Conservation (phyloP, 1,140 invertebrate species). For the Gonatopus flavifemur region DNA sequence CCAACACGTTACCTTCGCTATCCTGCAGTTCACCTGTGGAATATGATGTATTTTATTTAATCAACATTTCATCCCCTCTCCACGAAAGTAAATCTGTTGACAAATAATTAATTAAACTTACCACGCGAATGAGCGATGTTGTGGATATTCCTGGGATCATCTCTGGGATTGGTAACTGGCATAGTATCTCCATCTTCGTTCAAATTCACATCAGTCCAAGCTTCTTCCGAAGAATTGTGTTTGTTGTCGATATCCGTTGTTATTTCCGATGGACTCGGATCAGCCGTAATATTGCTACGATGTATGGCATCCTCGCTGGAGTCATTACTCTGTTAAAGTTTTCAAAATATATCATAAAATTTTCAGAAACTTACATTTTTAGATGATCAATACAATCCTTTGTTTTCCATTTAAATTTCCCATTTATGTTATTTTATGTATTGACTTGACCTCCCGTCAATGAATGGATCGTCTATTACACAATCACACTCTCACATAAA, state of each 20-base stretch:
- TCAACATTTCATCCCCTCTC: neutral
- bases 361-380: too few relatives aligned
- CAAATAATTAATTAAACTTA: slow-evolving; percentile 21
- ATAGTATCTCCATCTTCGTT: slow-evolving; percentile 75
- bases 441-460: too few relatives aligned
- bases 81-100: neutral
- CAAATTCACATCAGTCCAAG: slow-evolving; percentile 89
- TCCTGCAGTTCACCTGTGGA: slow-evolving; percentile 51
- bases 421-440: too few relatives aligned
- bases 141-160: slow-evolving; percentile 66
- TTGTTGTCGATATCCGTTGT: slow-evolving; percentile 64
- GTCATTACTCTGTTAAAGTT: slow-evolving; percentile 79
- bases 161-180: slow-evolving; percentile 61
- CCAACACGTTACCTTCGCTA: slow-evolving; percentile 58
- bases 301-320: slow-evolving; percentile 69
- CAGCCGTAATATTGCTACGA: slow-evolving; percentile 49
- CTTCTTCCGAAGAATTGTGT: slow-evolving; percentile 70
- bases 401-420: too few relatives aligned
- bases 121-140: slow-evolving; percentile 60
- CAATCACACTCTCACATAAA: too few relatives aligned
- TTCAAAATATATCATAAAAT: too few relatives aligned
- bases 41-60: neutral
- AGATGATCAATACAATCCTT: too few relatives aligned
- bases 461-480: too few relatives aligned
- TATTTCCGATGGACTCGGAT: slow-evolving; percentile 51